Evolutionary conservation across 1,140 invertebrate species (phyloP).

Genomic region (Diprion similis): DNA sequence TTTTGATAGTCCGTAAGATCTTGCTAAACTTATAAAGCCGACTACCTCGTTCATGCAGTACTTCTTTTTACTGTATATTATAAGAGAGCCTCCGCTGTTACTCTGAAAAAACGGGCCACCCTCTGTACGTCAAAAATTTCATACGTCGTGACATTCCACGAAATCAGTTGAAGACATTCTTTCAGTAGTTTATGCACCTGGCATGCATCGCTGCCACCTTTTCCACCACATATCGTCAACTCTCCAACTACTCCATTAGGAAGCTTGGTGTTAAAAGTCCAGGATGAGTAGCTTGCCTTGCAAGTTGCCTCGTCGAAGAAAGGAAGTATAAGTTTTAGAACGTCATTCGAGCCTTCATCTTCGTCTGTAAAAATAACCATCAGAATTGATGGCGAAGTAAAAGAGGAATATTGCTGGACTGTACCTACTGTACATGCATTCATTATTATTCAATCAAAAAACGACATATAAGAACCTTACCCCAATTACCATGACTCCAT

Average conservation of each 20-base stretch:
- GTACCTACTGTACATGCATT: no score
- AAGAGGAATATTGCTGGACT: no score
- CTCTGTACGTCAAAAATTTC: no score
- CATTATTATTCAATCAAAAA: background rate
- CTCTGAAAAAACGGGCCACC: no score
- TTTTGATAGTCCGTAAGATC: constrained; percentile 49
- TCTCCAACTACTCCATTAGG: constrained; percentile 56
- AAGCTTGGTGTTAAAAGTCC: constrained; percentile 48
- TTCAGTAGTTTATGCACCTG: no score
- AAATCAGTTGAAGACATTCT: no score
- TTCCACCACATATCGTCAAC: constrained; percentile 73
- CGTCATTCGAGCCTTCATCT: constrained; percentile 50
- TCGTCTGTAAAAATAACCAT: constrained; percentile 33
- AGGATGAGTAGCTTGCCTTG: constrained; percentile 36
- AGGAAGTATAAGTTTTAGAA: constrained; percentile 60
- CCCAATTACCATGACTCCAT: constrained; percentile 63
- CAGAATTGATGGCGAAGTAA: no score
- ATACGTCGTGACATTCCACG: no score
- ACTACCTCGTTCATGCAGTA: constrained; percentile 62
- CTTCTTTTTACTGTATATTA: constrained; percentile 36
- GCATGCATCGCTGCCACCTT: constrained; percentile 74
- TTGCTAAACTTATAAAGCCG: constrained; percentile 63
- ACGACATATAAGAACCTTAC: no score
- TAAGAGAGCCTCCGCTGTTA: constrained; percentile 64
- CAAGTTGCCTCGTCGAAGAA: constrained; percentile 58